These are phyloP conservation scores for Albula glossodonta DNA, from an alignment of 2,113 vertebrate species.

Conservation along the genomic window DNA sequence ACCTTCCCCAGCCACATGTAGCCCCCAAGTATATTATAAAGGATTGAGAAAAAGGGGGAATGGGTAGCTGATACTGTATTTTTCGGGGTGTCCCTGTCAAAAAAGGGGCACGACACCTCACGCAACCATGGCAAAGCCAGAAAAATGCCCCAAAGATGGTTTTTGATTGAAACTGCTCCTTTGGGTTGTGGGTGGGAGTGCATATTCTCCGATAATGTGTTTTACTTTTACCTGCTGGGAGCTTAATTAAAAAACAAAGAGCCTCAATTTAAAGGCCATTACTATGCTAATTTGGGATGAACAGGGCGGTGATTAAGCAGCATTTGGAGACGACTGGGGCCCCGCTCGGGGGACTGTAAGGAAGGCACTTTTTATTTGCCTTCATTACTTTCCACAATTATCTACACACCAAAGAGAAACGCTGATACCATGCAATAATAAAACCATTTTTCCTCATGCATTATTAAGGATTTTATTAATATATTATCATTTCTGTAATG, in stretches of 20 bases:
- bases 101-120: background rate
- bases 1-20: background rate
- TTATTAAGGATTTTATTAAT: slow-evolving; percentile 70
- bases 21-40: too few relatives aligned
- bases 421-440: slow-evolving; percentile 68
- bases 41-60: too few relatives aligned
- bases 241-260: slow-evolving; percentile 99
- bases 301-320: slow-evolving; percentile 97
- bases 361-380: slow-evolving; percentile 85
- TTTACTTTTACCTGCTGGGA: slow-evolving; percentile 99
- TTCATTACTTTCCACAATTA: slow-evolving; percentile 90
- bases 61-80: background rate
- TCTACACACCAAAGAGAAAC: slow-evolving; percentile 89
- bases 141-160: slow-evolving; percentile 39
- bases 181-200: slow-evolving; percentile 89
- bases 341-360: slow-evolving; percentile 80
- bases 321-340: slow-evolving; percentile 88
- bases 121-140: background rate
- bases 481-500: slow-evolving; percentile 44
- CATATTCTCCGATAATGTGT: slow-evolving; percentile 96
- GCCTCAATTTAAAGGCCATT: slow-evolving; percentile 99
- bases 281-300: slow-evolving; percentile 99
- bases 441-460: slow-evolving; percentile 65
- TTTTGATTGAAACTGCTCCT: slow-evolving; percentile 71
- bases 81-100: background rate